Conservation (phyloP, 2,113 vertebrate species). For the Lucifuga dentata region DNA sequence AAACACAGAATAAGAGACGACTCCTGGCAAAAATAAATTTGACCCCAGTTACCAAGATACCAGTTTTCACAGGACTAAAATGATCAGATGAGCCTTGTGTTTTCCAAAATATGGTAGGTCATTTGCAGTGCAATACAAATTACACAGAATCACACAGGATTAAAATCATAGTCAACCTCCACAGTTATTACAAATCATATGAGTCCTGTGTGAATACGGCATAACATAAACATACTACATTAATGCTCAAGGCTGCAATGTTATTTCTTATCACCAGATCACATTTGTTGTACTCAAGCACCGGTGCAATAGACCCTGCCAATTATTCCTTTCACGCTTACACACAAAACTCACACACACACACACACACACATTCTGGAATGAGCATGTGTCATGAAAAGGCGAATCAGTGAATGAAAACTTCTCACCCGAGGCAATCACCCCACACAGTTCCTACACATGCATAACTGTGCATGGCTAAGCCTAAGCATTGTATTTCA, state of each 20-base stretch:
- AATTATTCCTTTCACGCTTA: constrained; percentile 65
- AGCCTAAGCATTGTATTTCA: constrained; percentile 25
- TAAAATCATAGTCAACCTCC: no score
- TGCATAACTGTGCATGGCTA: constrained; percentile 23
- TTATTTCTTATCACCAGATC: constrained; percentile 36
- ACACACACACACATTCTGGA: constrained; percentile 9
- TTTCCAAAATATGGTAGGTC: no score
- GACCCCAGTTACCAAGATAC: no score
- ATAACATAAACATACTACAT: constrained; percentile 5
- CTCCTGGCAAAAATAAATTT: no score
- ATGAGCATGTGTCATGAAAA: constrained; percentile 31
- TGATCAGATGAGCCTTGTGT: no score
- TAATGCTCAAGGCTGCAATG: constrained; percentile 23
- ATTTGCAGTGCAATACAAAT: no score
- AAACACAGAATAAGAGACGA: no score
- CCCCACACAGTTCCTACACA: constrained; percentile 25
- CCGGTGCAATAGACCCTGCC: constrained; percentile 44
- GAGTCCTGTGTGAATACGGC: no score
- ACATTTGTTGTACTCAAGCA: constrained; percentile 6
- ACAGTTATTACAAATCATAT: no score
- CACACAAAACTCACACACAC: constrained; percentile 4
- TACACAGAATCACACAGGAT: no score
- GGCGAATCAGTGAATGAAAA: constrained; percentile 48
- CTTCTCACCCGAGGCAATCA: constrained; percentile 28
- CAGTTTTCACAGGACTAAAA: no score